Evolutionary conservation across 2,888 invertebrate species (phyloP).

Genomic region (Steromphala cineraria): DNA sequence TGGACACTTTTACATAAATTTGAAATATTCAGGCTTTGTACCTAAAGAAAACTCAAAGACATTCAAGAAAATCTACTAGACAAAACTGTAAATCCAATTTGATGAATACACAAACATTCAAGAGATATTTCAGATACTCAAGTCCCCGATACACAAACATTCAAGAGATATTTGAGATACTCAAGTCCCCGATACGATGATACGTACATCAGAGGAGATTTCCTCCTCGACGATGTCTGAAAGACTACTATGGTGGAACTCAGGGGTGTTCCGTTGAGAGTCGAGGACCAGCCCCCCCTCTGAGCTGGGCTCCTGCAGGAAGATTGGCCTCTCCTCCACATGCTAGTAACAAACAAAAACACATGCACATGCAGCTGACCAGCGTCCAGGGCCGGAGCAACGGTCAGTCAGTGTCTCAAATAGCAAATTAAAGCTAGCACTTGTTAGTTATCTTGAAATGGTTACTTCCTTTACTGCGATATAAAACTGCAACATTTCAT

Average conservation of each 20-base stretch:
- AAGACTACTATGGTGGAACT: constrained; percentile 61
- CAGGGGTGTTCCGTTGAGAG: constrained; percentile 40
- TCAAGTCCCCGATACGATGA: neutral
- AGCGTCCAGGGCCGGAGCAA: neutral
- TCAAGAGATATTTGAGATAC: neutral
- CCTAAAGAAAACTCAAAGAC: no score
- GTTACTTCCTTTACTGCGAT: no score
- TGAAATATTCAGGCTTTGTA: no score
- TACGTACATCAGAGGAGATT: constrained; percentile 64
- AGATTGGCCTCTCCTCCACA: constrained; percentile 69
- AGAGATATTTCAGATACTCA: no score
- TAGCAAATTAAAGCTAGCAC: no score
- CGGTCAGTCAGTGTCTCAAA: no score
- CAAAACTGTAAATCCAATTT: no score
- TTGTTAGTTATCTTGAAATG: no score
- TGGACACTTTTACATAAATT: no score
- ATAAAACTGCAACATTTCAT: no score
- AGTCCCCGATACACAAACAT: neutral
- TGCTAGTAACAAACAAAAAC: constrained; percentile 50
- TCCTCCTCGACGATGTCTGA: constrained; percentile 71
- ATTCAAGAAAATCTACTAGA: no score
- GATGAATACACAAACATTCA: no score
- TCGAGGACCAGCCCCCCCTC: constrained; percentile 28
- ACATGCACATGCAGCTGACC: constrained; percentile 21
- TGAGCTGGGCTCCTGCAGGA: constrained; percentile 68